Evolutionary conservation across 2,888 invertebrate species (phyloP), one percentile per base, ranked within the genome.

Genomic region (Sturmia bella): DNA sequence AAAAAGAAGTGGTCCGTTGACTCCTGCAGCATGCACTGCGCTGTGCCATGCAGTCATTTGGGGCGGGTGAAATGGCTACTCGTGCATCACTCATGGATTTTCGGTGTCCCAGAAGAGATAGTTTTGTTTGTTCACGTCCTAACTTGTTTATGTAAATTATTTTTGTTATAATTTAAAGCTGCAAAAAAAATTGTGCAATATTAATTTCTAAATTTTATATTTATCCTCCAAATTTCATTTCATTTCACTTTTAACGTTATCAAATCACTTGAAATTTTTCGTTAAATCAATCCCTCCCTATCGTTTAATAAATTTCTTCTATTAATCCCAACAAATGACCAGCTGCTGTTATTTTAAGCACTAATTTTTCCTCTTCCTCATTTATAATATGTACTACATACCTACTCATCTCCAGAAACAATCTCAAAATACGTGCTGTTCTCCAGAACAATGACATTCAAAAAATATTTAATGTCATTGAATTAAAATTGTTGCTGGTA

Each of bases 351-450:
- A 24, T 63, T 66, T 6, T 19, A 4, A 32, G 21, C 15, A 52
- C 50, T 39, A 6, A 52, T 32, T 21, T 15, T 74, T 24, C 19
- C 19, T 74, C 56, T 64, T 73, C 64, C 74, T 39, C 39, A 27
- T 59, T 37, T 1, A 6, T 17, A 15, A 45, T 45, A 45, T 7
- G 15, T 17, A 15, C 15, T 45, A 45, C 17, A 17, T 24, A 50
- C 4, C 7, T 19, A 50, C 19, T 32, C 32, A 32, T 32, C 32
- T 32, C 6, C 6, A 32, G 9, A 9, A 32, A 32, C 1, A 6
- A 32, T 32, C 1, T 32, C 5, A 32, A 32, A 32, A 21, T 50
- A 61, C 54, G 54, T 74, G 64, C 24, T 9, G 24, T 74, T 74
- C 56, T 43, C 7, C 15, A 37, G 1, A 69, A 52, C 7, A 32